Conservation (phyloP, 2,797 vertebrate species). For the Holocentrus rufus region DNA sequence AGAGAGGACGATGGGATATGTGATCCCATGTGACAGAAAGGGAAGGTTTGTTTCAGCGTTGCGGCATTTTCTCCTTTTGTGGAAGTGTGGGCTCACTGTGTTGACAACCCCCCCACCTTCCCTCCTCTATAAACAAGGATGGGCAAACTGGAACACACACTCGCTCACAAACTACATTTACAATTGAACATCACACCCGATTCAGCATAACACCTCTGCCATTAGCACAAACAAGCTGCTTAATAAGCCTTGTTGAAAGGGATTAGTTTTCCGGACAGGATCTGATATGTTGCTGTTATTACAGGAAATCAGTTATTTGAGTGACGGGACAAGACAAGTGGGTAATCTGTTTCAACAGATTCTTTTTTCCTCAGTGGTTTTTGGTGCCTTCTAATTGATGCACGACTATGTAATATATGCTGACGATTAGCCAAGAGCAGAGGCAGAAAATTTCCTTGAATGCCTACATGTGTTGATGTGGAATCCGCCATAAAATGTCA, state of each 20-base stretch:
- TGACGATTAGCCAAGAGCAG: too few relatives aligned
- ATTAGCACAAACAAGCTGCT: not conserved
- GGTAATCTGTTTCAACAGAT: too few relatives aligned
- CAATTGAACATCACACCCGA: not conserved
- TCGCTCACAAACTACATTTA: conserved; percentile 32
- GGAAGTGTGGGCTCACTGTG: conserved; percentile 65
- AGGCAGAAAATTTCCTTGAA: too few relatives aligned
- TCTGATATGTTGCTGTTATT: too few relatives aligned
- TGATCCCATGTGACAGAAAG: conserved; percentile 73
- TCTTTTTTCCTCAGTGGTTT: too few relatives aligned
- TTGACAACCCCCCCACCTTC: conserved; percentile 34
- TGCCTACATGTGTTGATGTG: too few relatives aligned
- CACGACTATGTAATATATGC: too few relatives aligned
- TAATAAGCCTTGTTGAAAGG: not conserved
- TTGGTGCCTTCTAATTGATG: too few relatives aligned
- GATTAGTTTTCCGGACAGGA: too few relatives aligned
- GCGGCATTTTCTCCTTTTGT: conserved; percentile 79
- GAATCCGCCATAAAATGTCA: too few relatives aligned
- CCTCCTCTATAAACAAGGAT: conserved; percentile 35
- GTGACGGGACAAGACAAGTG: too few relatives aligned
- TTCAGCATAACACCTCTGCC: not conserved
- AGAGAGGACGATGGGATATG: conserved; percentile 52
- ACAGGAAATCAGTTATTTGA: too few relatives aligned
- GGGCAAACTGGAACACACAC: conserved; percentile 10
- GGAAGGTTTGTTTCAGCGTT: conserved; percentile 77